A percentile compares a stretch with the other conserved stretches of the same genome.
These are phyloP conservation scores for Achlya flavicornis DNA, from an alignment of 2,888 invertebrate species.

Conservation along the genomic window DNA sequence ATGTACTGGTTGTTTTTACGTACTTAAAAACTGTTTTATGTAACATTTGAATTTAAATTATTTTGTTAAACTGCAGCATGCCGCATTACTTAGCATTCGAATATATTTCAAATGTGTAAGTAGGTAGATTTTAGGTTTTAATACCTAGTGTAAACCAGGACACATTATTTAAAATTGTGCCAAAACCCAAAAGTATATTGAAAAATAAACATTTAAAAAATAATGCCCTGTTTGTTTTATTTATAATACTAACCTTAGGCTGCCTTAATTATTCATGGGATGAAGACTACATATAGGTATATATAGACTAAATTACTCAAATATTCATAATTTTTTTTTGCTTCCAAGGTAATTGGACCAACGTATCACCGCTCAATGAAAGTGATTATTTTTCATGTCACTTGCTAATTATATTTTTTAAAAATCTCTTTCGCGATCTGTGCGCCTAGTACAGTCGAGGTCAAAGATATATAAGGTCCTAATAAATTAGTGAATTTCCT, in stretches of 20 bases:
- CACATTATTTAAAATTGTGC: constrained; percentile 83
- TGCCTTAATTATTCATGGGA: too few species aligned
- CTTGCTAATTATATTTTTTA: too few species aligned
- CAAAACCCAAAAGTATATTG: constrained; percentile 83
- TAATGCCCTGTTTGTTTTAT: constrained; percentile 53
- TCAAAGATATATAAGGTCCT: too few species aligned
- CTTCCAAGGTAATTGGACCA: too few species aligned
- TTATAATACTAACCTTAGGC: neutral
- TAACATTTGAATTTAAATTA: constrained; percentile 33
- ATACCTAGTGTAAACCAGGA: constrained; percentile 79
- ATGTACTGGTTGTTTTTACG: constrained; percentile 22
- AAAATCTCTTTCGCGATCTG: too few species aligned
- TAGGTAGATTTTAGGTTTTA: constrained; percentile 78
- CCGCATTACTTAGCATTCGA: constrained; percentile 57
- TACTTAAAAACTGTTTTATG: constrained; percentile 41
- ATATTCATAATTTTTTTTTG: too few species aligned
- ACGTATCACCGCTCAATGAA: too few species aligned
- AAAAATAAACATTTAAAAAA: constrained; percentile 75
- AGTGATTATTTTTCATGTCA: too few species aligned
- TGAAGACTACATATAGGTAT: too few species aligned
- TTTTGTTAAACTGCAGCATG: constrained; percentile 37
- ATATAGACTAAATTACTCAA: too few species aligned
- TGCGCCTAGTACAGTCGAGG: too few species aligned
- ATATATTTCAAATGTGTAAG: constrained; percentile 67
- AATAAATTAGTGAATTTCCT: too few species aligned